Evolutionary conservation across 2,113 vertebrate species (phyloP).

Genomic region (Neotragus pygmaeus): DNA sequence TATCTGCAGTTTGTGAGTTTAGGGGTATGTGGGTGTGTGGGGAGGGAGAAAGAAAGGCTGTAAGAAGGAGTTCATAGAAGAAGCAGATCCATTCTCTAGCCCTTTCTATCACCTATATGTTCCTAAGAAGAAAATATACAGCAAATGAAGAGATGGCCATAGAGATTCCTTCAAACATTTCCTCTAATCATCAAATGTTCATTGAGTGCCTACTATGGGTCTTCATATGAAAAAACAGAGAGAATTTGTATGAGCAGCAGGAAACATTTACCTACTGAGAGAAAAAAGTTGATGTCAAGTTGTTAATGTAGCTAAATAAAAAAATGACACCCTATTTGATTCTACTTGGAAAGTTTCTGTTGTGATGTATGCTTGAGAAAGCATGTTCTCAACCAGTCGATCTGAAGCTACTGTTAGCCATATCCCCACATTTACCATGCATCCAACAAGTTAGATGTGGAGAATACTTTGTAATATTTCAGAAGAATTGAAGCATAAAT

Average conservation of each 20-base stretch:
- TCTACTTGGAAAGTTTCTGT: background rate
- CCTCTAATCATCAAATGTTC: background rate
- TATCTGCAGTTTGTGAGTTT: conserved; percentile 10
- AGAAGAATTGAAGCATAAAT: background rate
- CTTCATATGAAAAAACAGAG: background rate
- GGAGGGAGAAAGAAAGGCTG: background rate
- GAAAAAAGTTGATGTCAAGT: background rate
- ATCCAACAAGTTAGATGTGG: background rate
- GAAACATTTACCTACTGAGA: background rate
- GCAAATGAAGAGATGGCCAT: background rate
- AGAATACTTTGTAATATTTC: background rate
- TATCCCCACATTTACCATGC: background rate
- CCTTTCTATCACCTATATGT: background rate
- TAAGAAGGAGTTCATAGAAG: background rate
- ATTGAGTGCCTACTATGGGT: background rate
- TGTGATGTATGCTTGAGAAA: background rate
- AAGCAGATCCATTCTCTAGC: background rate
- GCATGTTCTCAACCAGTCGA: background rate
- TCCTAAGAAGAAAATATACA: background rate
- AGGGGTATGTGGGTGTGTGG: background rate
- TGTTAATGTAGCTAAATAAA: background rate
- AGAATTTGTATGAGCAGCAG: background rate
- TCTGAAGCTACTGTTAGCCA: background rate
- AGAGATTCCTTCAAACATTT: background rate
- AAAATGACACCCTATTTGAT: background rate